Base-by-base conservation (phyloP, 2,797 vertebrate genomes). In the Channallabes apus region DNA sequence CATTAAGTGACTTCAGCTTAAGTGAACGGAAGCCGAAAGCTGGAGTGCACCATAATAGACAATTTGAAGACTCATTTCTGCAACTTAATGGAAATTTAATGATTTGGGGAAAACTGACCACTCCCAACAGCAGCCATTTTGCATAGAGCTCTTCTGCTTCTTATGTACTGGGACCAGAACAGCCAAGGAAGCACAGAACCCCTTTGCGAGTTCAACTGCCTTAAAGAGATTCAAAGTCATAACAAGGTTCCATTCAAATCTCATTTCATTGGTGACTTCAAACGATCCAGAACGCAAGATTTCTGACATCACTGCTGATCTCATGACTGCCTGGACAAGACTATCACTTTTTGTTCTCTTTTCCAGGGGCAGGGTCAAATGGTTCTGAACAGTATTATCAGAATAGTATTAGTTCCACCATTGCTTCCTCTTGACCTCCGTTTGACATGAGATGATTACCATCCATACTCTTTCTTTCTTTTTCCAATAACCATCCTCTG, bases 61-160 rank as follows among this genome's bases (percentile, higher is more conserved):
- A 86, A 86, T 89, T 87, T 87, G 82, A 82, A 88, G 88, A 86
- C 84, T 87, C 86, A 65, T 87, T 88, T 81, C 69, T 83, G 76
- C 59, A 27, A 61, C 86, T 56, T 88, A 90, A 90, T 88, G 84
- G 81, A 88, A 85, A 90, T 64, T n/a, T 84, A 88, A 67, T 82
- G 83, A 89, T 85, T 77, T 86, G 87, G 88, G 85, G 85, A 88
- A 82, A 91, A 90, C 81, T 3, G 0, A 73, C 62, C 83, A 14
- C 24, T 84, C 89, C 89, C 87, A 85, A 62, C 78, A 89, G 88
- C 91, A 86, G 59, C 88, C 85, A 87, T 91, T 89, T 90, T 85
- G 82, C 85, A 75, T 71, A 18, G n/a, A 35, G 78, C 65, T 32
- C 54, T 38, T 82, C 72, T 72, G 68, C 72, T 75, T 87, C 79